These are phyloP conservation scores for Drosophila phalerata DNA, from an alignment of 2,888 invertebrate species.

Conservation along the genomic window DNA sequence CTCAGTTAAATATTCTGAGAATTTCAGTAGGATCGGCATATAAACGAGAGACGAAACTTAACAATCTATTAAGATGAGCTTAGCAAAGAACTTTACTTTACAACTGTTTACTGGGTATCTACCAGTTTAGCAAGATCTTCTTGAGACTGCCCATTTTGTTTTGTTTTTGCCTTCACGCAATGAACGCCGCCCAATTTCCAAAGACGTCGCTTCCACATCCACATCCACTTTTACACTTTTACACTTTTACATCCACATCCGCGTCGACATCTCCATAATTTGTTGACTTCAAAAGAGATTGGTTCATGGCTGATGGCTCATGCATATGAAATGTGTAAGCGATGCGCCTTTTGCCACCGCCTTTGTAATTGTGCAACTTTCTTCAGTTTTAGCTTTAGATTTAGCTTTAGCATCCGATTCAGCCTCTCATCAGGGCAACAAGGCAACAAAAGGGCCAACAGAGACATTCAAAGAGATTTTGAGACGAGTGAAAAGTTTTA, in stretches of 20 bases:
- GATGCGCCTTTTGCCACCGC: conserved; percentile 46
- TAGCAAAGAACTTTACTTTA: too few relatives aligned
- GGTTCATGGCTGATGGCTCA: conserved; percentile 64
- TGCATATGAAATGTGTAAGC: conserved; percentile 65
- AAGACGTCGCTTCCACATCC: conserved; percentile 18
- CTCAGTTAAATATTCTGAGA: not conserved
- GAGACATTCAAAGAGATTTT: conserved; percentile 34
- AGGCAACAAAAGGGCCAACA: conserved; percentile 35
- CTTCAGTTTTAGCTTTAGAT: conserved; percentile 37
- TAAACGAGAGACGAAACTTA: not conserved
- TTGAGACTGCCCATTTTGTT: not conserved
- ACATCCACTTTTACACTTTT: conserved; percentile 9
- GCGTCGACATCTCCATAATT: conserved; percentile 45
- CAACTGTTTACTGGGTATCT: conserved; percentile 8
- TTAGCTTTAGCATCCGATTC: not conserved
- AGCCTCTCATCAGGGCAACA: conserved; percentile 10
- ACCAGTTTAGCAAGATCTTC: not conserved
- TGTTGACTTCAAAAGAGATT: conserved; percentile 67
- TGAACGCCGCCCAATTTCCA: conserved; percentile 65
- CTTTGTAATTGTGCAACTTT: conserved; percentile 79
- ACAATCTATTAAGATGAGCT: not conserved
- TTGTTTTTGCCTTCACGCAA: conserved; percentile 8
- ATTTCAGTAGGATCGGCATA: not conserved
- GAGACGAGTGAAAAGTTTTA: conserved; percentile 49
- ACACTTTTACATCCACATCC: conserved; percentile 20